Evolutionary conservation across 1,140 invertebrate species (phyloP), one percentile per base, ranked within the genome.

Genomic region (Ooceraea biroi): DNA sequence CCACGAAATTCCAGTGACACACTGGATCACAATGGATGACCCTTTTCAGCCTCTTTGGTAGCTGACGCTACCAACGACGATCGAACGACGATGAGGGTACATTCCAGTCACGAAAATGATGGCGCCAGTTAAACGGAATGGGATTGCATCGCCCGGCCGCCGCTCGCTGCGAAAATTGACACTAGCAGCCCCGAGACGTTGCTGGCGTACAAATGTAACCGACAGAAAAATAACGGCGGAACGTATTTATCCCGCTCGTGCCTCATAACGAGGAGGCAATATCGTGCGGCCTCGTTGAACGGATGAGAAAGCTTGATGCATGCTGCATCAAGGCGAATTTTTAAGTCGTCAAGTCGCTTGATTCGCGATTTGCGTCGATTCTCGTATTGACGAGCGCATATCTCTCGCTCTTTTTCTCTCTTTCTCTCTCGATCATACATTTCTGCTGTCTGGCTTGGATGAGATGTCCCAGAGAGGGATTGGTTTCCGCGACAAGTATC

Each of bases 61-160:
- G 22, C 17, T 10, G 22, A 22, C 50, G 30, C n/a, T 12, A 12
- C 4, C 66, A 46, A 41, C 61, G 58, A 55, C 50, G 25, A 57
- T 71, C 50, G 66, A 78, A n/a, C 65, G 36, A 7, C 36, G 46
- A 69, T 17, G 46, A 41, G 17, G n/a, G 27, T 30, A 46, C 22
- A 80, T 80, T 80, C 76, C 8, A 25, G 76, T 80, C 76, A 71
- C 76, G 76, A 25, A 80, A 71, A 71, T 80, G 66, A 80, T 57
- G 66, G 50, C 36, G 50, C 50, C 65, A 55, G 76, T 80, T 80
- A 80, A 71, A 46, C 76, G 76, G 50, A 80, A 78, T 78, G 76
- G 65, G 63, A 80, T 80, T 80, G 65, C 46, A 44, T 46, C 61
- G 25, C 0, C 73, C 30, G 27, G 50, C 50, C 55, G 4, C 36